Conservation (phyloP, 2,888 invertebrate species). For the Suillia variegata region DNA sequence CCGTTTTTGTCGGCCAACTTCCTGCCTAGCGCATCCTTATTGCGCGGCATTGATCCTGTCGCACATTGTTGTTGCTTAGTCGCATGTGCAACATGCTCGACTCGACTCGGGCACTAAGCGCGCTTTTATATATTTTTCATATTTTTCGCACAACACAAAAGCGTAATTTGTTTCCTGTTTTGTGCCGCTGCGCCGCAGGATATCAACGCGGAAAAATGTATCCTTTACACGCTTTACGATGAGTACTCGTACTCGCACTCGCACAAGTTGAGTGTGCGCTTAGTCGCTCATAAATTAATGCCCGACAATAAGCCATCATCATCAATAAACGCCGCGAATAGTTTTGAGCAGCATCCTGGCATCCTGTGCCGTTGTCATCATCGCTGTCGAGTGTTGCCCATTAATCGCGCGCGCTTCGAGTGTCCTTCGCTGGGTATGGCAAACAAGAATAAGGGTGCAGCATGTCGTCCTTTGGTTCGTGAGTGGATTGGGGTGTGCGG, state of each 20-base stretch:
- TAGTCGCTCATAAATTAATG: constrained; percentile 49
- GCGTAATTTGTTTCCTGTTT: constrained; percentile 57
- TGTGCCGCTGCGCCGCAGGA: constrained; percentile 50
- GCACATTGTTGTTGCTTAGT: constrained; percentile 8
- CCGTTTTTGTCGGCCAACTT: neutral
- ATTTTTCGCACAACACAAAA: constrained; percentile 3
- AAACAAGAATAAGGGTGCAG: too few species aligned
- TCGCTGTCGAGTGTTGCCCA: too few species aligned
- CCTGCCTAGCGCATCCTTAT: neutral
- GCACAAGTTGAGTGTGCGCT: constrained; percentile 6
- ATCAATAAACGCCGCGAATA: constrained; percentile 4
- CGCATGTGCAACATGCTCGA: constrained; percentile 19
- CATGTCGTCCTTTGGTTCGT: neutral
- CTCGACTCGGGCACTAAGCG: too few species aligned
- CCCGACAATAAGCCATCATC: constrained; percentile 31
- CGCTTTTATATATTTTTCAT: neutral
- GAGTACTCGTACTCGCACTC: neutral
- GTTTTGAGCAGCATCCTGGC: neutral
- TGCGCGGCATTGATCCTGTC: too few species aligned
- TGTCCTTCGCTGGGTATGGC: neutral
- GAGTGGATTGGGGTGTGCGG: too few species aligned
- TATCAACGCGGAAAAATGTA: too few species aligned
- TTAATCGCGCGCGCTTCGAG: neutral
- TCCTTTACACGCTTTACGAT: too few species aligned
- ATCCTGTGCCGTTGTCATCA: neutral